A percentile compares a stretch with the other conserved stretches of the same genome.
Evolutionary conservation across 2,113 vertebrate species (phyloP).

Genomic region (Copsychus sechellarum): DNA sequence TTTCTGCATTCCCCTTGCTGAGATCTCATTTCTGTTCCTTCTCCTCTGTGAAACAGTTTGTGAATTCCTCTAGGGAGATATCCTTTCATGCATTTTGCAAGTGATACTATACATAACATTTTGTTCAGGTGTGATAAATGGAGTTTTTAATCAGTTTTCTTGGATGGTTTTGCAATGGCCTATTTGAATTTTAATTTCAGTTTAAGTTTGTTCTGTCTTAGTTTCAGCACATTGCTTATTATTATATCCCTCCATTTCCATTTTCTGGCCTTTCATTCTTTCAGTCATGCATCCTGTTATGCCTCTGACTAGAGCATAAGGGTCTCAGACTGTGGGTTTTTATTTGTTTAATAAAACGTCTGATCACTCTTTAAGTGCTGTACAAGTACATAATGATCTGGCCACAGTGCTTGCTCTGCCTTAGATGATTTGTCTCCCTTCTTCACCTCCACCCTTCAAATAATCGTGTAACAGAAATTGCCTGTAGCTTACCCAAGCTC

Average conservation of each 20-base stretch:
- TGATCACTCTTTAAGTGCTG: background rate
- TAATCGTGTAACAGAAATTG: background rate
- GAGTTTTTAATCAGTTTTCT: background rate
- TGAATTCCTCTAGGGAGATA: background rate
- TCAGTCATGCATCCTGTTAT: background rate
- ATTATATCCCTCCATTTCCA: background rate
- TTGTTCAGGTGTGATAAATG: background rate
- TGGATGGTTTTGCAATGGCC: background rate
- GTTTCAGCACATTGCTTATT: background rate
- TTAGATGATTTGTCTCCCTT: background rate
- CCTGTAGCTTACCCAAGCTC: background rate
- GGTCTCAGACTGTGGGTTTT: background rate
- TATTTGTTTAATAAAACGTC: background rate
- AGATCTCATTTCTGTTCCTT: background rate
- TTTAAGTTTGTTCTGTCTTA: background rate
- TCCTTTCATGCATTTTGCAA: background rate
- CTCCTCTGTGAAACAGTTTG: background rate
- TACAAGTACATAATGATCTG: background rate
- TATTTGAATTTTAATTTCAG: background rate
- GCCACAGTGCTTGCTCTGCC: background rate
- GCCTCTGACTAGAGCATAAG: background rate
- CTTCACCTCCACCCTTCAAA: background rate
- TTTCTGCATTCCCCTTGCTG: background rate
- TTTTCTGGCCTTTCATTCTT: background rate
- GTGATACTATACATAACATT: background rate